phyloP scores from a whole-genome alignment of 2,888 invertebrate genomes.

The Baronia brevicornis region DNA sequence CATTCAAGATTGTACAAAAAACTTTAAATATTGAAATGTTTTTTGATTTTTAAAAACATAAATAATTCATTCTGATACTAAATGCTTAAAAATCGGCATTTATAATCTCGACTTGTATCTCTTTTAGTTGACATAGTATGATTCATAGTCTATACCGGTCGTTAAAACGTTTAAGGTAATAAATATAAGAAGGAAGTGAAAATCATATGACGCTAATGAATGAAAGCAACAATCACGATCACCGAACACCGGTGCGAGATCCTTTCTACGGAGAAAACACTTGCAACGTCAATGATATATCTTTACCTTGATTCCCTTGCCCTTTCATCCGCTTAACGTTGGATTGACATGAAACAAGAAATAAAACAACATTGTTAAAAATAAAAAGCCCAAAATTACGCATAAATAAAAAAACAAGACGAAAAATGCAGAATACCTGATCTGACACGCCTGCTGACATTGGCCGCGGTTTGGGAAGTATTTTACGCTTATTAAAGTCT shows the following conservation, averaged over 20 bases:
- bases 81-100: too few species aligned
- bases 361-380: conserved; percentile 39
- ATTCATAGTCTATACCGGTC: too few species aligned
- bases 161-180: neutral
- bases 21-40: too few species aligned
- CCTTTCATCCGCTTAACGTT: conserved; percentile 86
- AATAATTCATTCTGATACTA: too few species aligned
- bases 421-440: conserved; percentile 80
- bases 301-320: conserved; percentile 88
- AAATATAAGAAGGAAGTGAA: conserved; percentile 20
- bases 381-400: conserved; percentile 22
- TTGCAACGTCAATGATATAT: conserved; percentile 65
- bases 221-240: conserved; percentile 33
- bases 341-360: conserved; percentile 75
- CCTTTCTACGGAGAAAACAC: conserved; percentile 57
- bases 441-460: conserved; percentile 95
- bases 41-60: too few species aligned
- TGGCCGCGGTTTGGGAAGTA: conserved; percentile 80
- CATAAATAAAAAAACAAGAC: conserved; percentile 38
- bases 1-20: too few species aligned
- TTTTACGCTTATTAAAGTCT: conserved; percentile 68
- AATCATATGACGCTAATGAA: conserved; percentile 39
- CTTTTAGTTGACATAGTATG: too few species aligned
- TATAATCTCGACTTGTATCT: too few species aligned
- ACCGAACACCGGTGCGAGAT: conserved; percentile 54